phyloP scores from a whole-genome alignment of 2,888 invertebrate species.

The Digitonthophagus gazella region DNA sequence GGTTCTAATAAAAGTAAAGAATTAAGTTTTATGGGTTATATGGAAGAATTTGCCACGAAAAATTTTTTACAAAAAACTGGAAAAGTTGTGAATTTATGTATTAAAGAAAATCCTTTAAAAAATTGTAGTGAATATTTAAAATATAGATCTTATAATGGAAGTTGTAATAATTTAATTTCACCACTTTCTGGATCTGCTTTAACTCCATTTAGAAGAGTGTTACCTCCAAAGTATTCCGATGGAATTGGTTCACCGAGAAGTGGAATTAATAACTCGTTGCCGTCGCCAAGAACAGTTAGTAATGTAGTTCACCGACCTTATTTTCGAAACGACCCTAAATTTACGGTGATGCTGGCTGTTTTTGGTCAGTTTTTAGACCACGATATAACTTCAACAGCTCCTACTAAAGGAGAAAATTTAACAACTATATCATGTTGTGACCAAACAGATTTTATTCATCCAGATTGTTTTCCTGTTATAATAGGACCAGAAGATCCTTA shows the following conservation, averaged over 20 bases:
- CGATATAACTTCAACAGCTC: constrained; percentile 81
- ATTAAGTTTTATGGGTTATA: constrained; percentile 65
- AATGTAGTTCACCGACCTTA: constrained; percentile 70
- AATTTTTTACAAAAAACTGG: constrained; percentile 3
- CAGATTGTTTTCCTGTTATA: constrained; percentile 78
- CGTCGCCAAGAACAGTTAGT: constrained; percentile 75
- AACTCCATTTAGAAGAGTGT: constrained; percentile 70
- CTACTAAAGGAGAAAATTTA: constrained; percentile 70
- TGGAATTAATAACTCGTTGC: constrained; percentile 49
- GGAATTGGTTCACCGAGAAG: constrained; percentile 52
- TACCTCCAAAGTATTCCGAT: constrained; percentile 75
- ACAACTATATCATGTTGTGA: constrained; percentile 70
- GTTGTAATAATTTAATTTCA: constrained; percentile 71
- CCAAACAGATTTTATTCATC: constrained; percentile 53
- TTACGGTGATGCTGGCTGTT: constrained; percentile 81
- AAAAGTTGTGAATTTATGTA: not conserved
- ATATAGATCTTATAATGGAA: constrained; percentile 70
- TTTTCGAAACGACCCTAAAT: constrained; percentile 70
- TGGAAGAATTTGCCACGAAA: constrained; percentile 66
- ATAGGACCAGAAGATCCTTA: constrained; percentile 68
- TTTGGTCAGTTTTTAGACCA: constrained; percentile 90
- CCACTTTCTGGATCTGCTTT: constrained; percentile 70
- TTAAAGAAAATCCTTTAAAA: not conserved
- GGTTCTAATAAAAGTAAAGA: constrained; percentile 58
- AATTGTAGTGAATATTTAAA: constrained; percentile 43